Conservation (phyloP, 2,113 vertebrate species). For the Pyrgilauda ruficollis region DNA sequence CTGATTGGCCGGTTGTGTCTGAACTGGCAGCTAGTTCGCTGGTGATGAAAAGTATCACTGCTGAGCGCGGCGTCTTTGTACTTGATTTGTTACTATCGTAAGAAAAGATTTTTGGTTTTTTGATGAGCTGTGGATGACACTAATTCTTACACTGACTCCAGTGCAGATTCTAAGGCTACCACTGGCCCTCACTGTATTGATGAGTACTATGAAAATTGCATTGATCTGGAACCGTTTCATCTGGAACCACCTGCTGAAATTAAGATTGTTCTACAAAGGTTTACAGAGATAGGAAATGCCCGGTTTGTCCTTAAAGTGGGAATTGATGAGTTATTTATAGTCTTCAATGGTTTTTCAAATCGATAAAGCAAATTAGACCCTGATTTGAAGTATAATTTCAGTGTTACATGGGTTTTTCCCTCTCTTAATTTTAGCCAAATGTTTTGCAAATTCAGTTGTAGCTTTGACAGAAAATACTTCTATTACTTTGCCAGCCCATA, state of each 20-base stretch:
- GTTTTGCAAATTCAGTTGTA: neutral
- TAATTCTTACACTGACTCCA: neutral
- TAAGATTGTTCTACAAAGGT: neutral
- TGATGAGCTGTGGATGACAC: neutral
- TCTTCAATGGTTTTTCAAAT: neutral
- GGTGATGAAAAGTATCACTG: neutral
- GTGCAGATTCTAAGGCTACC: neutral
- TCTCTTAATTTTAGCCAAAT: neutral
- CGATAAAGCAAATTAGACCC: neutral
- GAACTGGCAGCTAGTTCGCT: neutral
- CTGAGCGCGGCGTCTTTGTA: neutral
- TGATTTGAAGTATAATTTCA: neutral
- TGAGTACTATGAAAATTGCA: neutral
- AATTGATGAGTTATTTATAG: neutral
- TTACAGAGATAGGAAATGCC: neutral
- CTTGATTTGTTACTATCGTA: neutral
- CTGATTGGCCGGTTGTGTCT: neutral
- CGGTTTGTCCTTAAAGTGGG: neutral
- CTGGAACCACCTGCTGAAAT: neutral
- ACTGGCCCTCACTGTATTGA: neutral
- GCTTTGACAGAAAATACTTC: neutral
- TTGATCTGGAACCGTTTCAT: neutral
- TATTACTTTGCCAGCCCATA: neutral
- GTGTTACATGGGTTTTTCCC: rapidly evolving
- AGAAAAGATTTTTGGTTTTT: neutral